phyloP scores from a whole-genome alignment of 1,140 invertebrate species.

The Rhizoglyphus robini region DNA sequence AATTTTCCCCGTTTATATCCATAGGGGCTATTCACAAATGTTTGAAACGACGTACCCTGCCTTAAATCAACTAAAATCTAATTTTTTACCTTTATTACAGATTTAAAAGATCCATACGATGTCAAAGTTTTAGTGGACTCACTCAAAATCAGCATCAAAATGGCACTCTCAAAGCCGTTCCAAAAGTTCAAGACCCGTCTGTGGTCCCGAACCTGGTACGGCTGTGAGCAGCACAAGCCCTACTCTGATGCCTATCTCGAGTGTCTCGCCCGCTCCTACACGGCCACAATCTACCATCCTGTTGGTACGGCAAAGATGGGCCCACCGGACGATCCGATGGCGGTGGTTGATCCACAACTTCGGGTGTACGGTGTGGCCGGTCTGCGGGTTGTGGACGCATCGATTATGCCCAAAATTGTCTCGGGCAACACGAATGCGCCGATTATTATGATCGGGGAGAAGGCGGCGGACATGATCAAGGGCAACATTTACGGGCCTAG shows the following conservation, averaged over 20 bases:
- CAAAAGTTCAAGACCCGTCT: constrained; percentile 24
- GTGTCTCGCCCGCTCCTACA: constrained; percentile 65
- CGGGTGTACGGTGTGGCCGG: constrained; percentile 45
- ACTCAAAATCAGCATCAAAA: constrained; percentile 25
- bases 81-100: constrained; percentile 24
- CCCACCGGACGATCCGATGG: constrained; percentile 58
- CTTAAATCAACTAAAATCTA: neutral
- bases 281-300: constrained; percentile 64
- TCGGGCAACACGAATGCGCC: constrained; percentile 60
- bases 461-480: constrained; percentile 58
- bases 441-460: constrained; percentile 73
- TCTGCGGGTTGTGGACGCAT: constrained; percentile 52
- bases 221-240: constrained; percentile 55
- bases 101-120: constrained; percentile 41
- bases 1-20: too few species aligned
- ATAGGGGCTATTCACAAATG: too few species aligned
- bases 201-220: constrained; percentile 34
- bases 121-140: constrained; percentile 33
- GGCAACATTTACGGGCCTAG: constrained; percentile 33
- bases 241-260: constrained; percentile 67
- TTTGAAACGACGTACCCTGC: too few species aligned
- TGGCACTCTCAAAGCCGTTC: constrained; percentile 26
- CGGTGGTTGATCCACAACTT: constrained; percentile 67
- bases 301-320: constrained; percentile 88
- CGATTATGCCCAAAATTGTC: constrained; percentile 52